Base-by-base conservation (phyloP, 2,888 invertebrate species). In the Eupithecia inturbata region DNA sequence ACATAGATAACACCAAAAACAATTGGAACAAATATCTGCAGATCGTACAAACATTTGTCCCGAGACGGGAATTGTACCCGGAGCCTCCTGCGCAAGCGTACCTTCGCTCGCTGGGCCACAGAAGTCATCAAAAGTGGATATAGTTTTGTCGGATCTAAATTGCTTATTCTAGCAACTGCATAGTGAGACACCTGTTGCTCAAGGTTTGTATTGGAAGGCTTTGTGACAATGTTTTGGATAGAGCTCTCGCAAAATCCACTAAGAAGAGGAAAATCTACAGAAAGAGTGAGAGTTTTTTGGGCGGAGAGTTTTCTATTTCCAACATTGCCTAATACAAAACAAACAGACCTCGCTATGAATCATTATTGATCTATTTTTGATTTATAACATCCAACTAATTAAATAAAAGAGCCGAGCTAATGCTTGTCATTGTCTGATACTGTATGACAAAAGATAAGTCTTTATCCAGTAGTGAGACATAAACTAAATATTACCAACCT, bases 401-500 rank as follows among this genome's bases (percentile, higher is more conserved):
- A n/a, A n/a, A n/a, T n/a, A n/a, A n/a, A n/a, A n/a, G 49, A 49
- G n/a, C 9, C n/a, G 9, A n/a, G 49, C n/a, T n/a, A 45, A 7
- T 45, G 45, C 45, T 45, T 45, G 19, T 45, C 10, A 45, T 1
- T 19, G 1, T 45, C 19, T 6, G 45, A 19, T 45, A 49, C 39
- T 39, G 6, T 19, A 9, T 49, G n/a, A n/a, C 9, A 22, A 22
- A 22, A 49, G 10, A 49, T 10, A 10, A 53, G 10, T 2, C n/a
- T 53, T 22, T 22, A 1, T 22, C 10, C 45, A 45, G 45, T n/a
- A 7, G 45, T 45, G 9, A 36, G 9, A 41, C 19, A 49, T n/a
- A 5, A 9, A n/a, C 9, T 1, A 6, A 31, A 33, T 41, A 45
- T 39, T n/a, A 75, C 68, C 77, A 79, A 96, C 96, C 96, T 95